A percentile compares a stretch with the other conserved stretches of the same genome.
Conservation (phyloP, 2,888 invertebrate species). For the Drosophila anomelani region DNA sequence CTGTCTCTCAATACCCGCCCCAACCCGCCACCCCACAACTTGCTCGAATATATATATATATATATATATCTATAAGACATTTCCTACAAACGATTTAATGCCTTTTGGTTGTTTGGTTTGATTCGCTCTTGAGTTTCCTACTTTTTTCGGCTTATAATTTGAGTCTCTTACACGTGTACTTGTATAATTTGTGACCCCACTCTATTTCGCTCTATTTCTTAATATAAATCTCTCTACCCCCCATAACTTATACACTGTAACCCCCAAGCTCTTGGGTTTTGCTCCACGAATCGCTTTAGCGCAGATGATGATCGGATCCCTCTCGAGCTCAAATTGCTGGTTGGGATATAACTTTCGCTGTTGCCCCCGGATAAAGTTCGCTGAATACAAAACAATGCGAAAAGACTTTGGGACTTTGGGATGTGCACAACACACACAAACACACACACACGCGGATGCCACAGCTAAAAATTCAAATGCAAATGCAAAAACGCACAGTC, state of each 20-base stretch:
- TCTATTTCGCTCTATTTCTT: conserved; percentile 4
- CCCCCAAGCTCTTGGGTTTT: conserved; percentile 78
- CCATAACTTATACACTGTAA: conserved; percentile 76
- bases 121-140: conserved; percentile 46
- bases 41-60: conserved; percentile 1
- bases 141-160: conserved; percentile 51
- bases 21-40: not conserved
- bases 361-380: conserved; percentile 51
- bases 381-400: conserved; percentile 65
- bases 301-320: conserved; percentile 66
- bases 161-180: conserved; percentile 33
- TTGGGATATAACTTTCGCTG: conserved; percentile 44
- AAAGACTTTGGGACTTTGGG: conserved; percentile 50
- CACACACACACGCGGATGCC: conserved; percentile 38
- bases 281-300: conserved; percentile 83
- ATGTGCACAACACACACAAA: conserved; percentile 29
- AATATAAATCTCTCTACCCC: conserved; percentile 18
- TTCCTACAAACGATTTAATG: conserved; percentile 41
- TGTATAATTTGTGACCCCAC: conserved; percentile 32
- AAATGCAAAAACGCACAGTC: conserved; percentile 22
- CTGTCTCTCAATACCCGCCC: conserved; percentile 1
- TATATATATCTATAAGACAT: conserved; percentile 36
- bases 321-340: conserved; percentile 54
- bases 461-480: conserved; percentile 14
- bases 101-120: conserved; percentile 49